phyloP scores from a whole-genome alignment of 2,888 invertebrate genomes.

The Rhagophthalmus giganteus region DNA sequence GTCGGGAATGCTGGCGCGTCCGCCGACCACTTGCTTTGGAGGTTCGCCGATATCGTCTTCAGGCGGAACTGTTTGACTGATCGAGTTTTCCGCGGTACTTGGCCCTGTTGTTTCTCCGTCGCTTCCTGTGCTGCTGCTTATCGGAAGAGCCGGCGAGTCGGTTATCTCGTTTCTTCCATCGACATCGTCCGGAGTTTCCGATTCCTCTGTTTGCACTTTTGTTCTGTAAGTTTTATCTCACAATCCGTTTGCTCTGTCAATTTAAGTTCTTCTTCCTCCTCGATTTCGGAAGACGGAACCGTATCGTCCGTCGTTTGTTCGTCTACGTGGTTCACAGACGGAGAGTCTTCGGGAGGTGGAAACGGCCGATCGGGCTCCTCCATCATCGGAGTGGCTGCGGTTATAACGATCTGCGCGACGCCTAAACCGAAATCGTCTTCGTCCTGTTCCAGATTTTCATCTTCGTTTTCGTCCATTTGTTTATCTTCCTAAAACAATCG shows the following conservation, averaged over 20 bases:
- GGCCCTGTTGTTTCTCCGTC: conserved; percentile 68
- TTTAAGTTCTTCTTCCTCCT: conserved; percentile 15
- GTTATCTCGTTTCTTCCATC: conserved; percentile 59
- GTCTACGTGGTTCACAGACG: conserved; percentile 43
- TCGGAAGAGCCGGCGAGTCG: conserved; percentile 63
- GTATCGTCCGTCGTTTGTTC: conserved; percentile 32
- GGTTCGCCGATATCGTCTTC: conserved; percentile 57
- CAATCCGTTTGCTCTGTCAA: conserved; percentile 10
- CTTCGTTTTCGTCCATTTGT: conserved; percentile 29
- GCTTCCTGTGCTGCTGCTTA: conserved; percentile 69
- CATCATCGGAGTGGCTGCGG: conserved; percentile 89
- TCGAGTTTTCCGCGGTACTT: conserved; percentile 65
- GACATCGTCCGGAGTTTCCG: conserved; percentile 39
- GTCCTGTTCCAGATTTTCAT: conserved; percentile 28
- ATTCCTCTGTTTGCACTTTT: conserved; percentile 34
- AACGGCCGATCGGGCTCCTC: conserved; percentile 83
- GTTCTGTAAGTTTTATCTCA: conserved; percentile 23
- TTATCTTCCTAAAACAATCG: conserved; percentile 33
- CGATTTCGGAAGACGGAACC: conserved; percentile 36
- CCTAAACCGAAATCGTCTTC: conserved; percentile 70
- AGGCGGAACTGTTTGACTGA: conserved; percentile 55
- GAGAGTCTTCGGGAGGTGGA: conserved; percentile 63
- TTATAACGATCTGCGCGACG: conserved; percentile 89
- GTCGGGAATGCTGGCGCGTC: conserved; percentile 83
- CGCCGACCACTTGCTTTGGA: conserved; percentile 74